Base-by-base conservation (phyloP, 2,113 vertebrate genomes). In the Apteryx owenii region DNA sequence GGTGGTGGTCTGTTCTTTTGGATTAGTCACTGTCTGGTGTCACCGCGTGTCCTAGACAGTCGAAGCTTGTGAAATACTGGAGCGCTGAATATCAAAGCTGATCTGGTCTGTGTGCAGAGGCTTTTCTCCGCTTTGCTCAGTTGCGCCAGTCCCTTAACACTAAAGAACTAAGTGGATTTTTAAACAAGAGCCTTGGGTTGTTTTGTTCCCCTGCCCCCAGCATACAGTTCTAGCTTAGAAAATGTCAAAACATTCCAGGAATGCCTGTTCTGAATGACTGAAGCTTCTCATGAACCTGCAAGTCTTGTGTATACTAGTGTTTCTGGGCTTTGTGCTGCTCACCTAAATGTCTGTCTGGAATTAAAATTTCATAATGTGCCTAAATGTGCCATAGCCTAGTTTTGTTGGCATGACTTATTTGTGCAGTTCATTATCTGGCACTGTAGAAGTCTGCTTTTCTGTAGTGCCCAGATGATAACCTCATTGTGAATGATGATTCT, bases 261-360 rank as follows among this genome's bases (percentile, higher is more conserved):
- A 15, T 7, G 12, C 20, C 50, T 3, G 0, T 29, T 64, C 50
- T 29, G 31, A 80, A 11, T 12, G 60, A 38, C 9, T 60, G 78
- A 53, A n/a, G 46, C 18, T 85, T n/a, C 40, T 69, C 19, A 2
- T 2, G 36, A 69, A 22, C 7, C 16, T 44, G 31, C 65, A 42
- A 0, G 19, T 68, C 25, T 61, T 29, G 19, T 26, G 36, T 26
- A n/a, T 75, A 42, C 3, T 0, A 0, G 54, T 54, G 29, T 62
- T n/a, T 13, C 44, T 50, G 33, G 54, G 64, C 36, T 92, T 78
- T n/a, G 5, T 21, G 29, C 54, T 65, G 23, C 44, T 75, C 56
- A 5, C n/a, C 60, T 60, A 10, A 31, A 36, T 21, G 13, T 19
- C 42, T 87, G 40, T 12, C 29, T 40, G 44, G 82, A 69, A 75